Percentiles rank a stretch among this genome's conserved stretches.
Conservation (phyloP, 2,797 vertebrate genomes). For the Pangasius larnaudii region DNA sequence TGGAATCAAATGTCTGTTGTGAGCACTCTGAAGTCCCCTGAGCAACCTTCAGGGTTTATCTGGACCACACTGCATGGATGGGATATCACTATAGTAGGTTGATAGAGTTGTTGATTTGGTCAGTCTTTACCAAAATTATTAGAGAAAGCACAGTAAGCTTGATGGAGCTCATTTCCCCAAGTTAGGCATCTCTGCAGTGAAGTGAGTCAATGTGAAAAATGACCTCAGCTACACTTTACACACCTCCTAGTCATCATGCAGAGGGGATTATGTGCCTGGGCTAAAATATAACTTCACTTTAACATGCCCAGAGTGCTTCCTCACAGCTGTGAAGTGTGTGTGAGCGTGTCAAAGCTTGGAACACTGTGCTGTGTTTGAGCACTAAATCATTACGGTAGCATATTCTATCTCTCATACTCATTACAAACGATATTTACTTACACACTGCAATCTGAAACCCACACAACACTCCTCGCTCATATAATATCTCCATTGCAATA, state of each 20-base stretch:
- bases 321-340: not conserved
- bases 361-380: not conserved
- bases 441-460: not conserved
- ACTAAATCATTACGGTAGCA: not conserved
- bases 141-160: not conserved
- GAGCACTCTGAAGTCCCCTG: not conserved
- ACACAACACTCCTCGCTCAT: not conserved
- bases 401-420: not conserved
- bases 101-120: not conserved
- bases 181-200: not conserved
- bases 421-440: not conserved
- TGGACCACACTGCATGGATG: too few species aligned
- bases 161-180: not conserved
- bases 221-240: not conserved
- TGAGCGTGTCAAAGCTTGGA: not conserved
- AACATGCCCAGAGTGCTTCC: not conserved
- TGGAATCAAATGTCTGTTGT: not conserved
- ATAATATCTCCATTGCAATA: not conserved
- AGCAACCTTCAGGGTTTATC: not conserved
- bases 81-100: not conserved
- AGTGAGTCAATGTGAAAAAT: not conserved
- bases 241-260: not conserved
- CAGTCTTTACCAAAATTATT: not conserved
- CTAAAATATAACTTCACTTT: not conserved
- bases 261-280: constrained; percentile 15